Percentiles rank a stretch among this genome's conserved stretches.
Conservation (phyloP, 2,888 invertebrate genomes). For the Drosophila bunnanda region DNA sequence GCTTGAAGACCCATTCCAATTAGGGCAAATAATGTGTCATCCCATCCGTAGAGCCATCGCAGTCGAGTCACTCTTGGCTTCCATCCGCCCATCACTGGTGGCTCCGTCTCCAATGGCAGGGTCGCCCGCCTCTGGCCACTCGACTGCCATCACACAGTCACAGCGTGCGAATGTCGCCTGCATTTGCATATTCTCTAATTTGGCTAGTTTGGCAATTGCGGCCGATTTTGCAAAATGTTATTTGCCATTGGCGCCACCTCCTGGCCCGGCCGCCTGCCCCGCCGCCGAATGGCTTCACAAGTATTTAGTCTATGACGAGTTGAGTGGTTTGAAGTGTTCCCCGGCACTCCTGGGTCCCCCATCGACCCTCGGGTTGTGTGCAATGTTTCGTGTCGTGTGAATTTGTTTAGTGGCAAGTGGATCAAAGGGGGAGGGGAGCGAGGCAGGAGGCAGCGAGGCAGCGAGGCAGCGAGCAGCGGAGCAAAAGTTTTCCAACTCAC, state of each 20-base stretch:
- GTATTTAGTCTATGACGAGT: slow-evolving; percentile 77
- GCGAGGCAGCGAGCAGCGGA: slow-evolving; percentile 48
- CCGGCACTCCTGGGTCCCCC: background rate
- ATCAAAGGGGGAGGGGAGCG: slow-evolving; percentile 13
- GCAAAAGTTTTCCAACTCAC: slow-evolving; percentile 46
- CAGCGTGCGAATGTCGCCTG: slow-evolving; percentile 63
- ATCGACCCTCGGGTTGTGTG: slow-evolving; percentile 28
- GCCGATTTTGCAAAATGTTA: slow-evolving; percentile 79
- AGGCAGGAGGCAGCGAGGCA: background rate
- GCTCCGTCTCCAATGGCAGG: background rate
- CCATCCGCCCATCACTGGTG: slow-evolving; percentile 13
- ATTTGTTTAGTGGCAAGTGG: slow-evolving; percentile 68
- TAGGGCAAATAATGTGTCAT: background rate
- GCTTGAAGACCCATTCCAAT: slow-evolving; percentile 3
- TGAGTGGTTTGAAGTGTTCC: slow-evolving; percentile 71
- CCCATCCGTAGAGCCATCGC: background rate
- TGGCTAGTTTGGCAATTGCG: slow-evolving; percentile 80
- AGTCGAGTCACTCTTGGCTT: slow-evolving; percentile 4
- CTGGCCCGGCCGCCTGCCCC: background rate
- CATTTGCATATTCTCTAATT: slow-evolving; percentile 80
- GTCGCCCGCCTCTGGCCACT: background rate
- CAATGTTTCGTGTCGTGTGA: slow-evolving; percentile 63
- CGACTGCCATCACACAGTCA: slow-evolving; percentile 22
- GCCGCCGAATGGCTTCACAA: slow-evolving; percentile 58
- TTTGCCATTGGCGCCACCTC: slow-evolving; percentile 62